Evolutionary conservation across 2,797 vertebrate genomes (phyloP).

Genomic region (Salarias fasciatus): DNA sequence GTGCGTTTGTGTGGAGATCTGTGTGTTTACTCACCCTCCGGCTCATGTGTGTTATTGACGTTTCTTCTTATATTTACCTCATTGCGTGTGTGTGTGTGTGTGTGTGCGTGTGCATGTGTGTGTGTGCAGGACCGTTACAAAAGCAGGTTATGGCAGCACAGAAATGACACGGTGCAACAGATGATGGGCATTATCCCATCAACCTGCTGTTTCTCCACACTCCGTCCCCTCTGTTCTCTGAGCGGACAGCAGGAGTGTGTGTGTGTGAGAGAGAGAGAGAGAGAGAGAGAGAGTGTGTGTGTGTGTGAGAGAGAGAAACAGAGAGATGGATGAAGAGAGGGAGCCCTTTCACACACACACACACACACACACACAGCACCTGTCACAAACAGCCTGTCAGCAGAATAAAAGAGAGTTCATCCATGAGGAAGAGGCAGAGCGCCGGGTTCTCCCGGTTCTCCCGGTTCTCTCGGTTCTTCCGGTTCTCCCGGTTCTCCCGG

Average conservation of each 20-base stretch:
- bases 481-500: too few relatives aligned
- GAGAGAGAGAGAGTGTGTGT: conserved; percentile 15
- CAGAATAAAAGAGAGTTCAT: conserved; percentile 70
- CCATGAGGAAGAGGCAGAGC: conserved; percentile 56
- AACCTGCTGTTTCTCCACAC: conserved; percentile 80
- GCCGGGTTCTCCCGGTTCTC: too few relatives aligned
- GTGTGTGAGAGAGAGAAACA: conserved; percentile 3
- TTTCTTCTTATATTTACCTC: not conserved
- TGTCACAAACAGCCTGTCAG: conserved; percentile 76
- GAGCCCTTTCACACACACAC: conserved; percentile 55
- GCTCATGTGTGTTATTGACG: not conserved
- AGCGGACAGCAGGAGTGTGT: conserved; percentile 76
- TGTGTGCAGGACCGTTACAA: conserved; percentile 68
- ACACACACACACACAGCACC: conserved; percentile 70
- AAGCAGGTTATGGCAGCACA: conserved; percentile 74
- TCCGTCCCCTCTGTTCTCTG: conserved; percentile 77
- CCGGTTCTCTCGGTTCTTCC: too few relatives aligned
- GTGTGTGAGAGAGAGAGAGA: conserved; percentile 43
- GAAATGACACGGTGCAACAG: conserved; percentile 84
- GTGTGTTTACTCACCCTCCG: not conserved
- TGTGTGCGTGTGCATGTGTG: conserved; percentile 25
- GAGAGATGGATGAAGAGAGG: conserved; percentile 38
- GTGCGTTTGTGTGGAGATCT: not conserved
- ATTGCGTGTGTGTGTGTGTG: conserved; percentile 6
- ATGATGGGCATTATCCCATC: conserved; percentile 86